Evolutionary conservation across 2,888 invertebrate genomes (phyloP).

Genomic region (Tachina fera): DNA sequence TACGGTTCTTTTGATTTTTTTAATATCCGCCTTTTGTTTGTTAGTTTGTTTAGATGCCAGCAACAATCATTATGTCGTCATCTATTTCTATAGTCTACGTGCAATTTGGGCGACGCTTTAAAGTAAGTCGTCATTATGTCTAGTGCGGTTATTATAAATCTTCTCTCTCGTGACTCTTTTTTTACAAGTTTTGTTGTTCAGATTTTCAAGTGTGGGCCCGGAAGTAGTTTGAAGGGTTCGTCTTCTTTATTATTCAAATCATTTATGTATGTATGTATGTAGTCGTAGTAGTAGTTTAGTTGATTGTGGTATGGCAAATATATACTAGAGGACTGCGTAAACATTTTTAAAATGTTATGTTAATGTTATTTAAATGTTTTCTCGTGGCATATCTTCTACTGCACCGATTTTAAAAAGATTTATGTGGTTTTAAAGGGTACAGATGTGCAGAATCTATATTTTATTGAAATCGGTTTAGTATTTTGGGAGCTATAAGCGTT

Average conservation of each 20-base stretch:
- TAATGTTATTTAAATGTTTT: too few species aligned
- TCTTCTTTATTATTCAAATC: conserved; percentile 31
- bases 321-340: too few species aligned
- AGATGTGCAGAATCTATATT: too few species aligned
- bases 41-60: conserved; percentile 40
- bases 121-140: conserved; percentile 68
- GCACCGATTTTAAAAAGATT: too few species aligned
- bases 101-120: conserved; percentile 50
- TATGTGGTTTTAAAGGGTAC: too few species aligned
- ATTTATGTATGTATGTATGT: conserved; percentile 8
- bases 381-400: too few species aligned
- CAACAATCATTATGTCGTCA: conserved; percentile 58
- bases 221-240: background rate
- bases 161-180: conserved; percentile 28
- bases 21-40: conserved; percentile 66
- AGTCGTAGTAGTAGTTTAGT: conserved; percentile 6
- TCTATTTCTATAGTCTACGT: conserved; percentile 54
- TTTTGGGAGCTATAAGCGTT: too few species aligned
- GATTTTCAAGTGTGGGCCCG: background rate
- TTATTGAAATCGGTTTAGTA: too few species aligned
- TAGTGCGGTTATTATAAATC: conserved; percentile 67
- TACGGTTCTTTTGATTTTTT: conserved; percentile 39
- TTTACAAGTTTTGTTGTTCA: conserved; percentile 16
- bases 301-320: conserved; percentile 8
- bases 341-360: too few species aligned